phyloP scores from a whole-genome alignment of 64 coral and sea anemone species.

The Cladopsammia gracilis region DNA sequence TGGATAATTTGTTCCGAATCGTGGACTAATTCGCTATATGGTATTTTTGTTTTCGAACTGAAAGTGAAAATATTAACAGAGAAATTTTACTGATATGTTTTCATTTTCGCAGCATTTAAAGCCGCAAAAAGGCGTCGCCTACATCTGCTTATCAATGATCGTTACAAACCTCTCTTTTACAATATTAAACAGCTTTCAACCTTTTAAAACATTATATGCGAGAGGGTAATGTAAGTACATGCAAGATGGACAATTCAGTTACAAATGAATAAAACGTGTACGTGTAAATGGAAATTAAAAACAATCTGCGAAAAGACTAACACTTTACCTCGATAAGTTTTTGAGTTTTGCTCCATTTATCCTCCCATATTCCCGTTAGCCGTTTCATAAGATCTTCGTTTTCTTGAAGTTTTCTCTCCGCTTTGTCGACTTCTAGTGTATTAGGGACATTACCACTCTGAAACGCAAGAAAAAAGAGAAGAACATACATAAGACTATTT shows the following conservation, averaged over 20 bases:
- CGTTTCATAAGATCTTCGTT: constrained; percentile 95
- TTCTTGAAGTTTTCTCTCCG: constrained; percentile 94
- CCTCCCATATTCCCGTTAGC: constrained; percentile 98
- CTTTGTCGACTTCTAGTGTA: constrained; percentile 68
- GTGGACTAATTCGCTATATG: neutral
- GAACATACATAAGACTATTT: neutral
- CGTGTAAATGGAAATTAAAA: neutral
- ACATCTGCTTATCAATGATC: neutral
- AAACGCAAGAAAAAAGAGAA: neutral
- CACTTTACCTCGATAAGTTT: constrained; percentile 93
- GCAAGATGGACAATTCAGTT: neutral
- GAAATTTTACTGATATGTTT: neutral
- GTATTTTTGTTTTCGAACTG: neutral
- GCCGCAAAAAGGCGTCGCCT: neutral
- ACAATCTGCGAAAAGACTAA: neutral
- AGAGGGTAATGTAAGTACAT: neutral
- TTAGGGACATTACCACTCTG: constrained; percentile 52
- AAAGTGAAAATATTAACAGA: neutral
- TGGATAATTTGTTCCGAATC: neutral
- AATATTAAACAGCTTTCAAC: constrained; percentile 9
- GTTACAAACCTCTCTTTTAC: neutral
- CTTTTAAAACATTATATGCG: neutral
- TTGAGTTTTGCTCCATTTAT: constrained; percentile 98
- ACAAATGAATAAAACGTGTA: neutral
- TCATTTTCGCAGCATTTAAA: neutral